phyloP scores from a whole-genome alignment of 2,113 vertebrate species.

The Ctenodactylus gundi region DNA sequence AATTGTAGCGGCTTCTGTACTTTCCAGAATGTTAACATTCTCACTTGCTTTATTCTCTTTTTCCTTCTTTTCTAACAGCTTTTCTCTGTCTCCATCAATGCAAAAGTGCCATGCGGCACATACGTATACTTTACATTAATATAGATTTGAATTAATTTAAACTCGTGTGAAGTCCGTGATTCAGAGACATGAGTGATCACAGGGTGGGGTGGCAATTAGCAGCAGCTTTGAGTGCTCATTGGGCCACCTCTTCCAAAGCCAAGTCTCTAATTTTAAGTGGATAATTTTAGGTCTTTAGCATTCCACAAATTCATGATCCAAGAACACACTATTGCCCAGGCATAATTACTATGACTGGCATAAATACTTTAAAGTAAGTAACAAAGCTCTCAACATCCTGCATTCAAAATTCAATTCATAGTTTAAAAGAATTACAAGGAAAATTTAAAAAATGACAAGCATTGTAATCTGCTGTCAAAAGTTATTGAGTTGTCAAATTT shows the following conservation, averaged over 20 bases:
- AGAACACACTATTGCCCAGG: neutral
- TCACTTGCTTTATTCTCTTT: neutral
- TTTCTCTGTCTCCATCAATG: constrained; percentile 28
- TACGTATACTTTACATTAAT: constrained; percentile 39
- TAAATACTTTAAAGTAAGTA: constrained; percentile 45
- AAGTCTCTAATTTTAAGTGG: constrained; percentile 20
- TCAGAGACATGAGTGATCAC: neutral
- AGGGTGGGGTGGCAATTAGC: constrained; percentile 25
- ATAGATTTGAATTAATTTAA: constrained; percentile 24
- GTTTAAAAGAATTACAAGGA: constrained; percentile 55
- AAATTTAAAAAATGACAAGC: constrained; percentile 25
- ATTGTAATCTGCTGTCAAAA: constrained; percentile 59
- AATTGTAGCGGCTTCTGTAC: neutral
- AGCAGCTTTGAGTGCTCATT: neutral
- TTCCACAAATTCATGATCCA: constrained; percentile 17
- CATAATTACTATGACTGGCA: constrained; percentile 35
- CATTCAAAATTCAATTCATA: constrained; percentile 49
- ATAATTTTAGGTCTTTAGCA: constrained; percentile 25
- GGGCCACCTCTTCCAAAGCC: neutral
- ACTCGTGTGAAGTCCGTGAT: constrained; percentile 13
- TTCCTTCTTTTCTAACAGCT: neutral
- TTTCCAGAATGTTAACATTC: constrained; percentile 25
- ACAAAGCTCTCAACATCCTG: constrained; percentile 11
- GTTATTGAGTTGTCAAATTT: constrained; percentile 19
- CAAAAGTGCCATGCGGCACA: neutral